Evolutionary conservation across 2,797 vertebrate genomes (phyloP).

Genomic region (Tachyglossus aculeatus): DNA sequence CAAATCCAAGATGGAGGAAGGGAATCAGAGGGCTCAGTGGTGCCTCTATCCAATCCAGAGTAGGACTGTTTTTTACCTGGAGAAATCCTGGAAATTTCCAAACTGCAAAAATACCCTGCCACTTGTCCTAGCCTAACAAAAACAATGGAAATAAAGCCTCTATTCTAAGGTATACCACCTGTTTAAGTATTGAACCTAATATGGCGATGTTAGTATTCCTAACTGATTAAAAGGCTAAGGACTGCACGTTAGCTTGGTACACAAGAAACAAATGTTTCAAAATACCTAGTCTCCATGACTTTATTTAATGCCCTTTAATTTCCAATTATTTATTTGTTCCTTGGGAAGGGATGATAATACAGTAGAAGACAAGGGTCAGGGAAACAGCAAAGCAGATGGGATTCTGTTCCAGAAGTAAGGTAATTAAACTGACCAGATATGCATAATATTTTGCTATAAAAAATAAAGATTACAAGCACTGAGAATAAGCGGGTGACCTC

Average conservation of each 20-base stretch:
- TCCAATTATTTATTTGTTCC: slow-evolving; percentile 64
- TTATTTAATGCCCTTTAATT: slow-evolving; percentile 52
- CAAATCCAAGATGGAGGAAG: no score
- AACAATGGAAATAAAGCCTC: no score
- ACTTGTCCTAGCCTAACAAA: no score
- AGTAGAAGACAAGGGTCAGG: slow-evolving; percentile 55
- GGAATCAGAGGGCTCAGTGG: no score
- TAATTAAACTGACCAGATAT: slow-evolving; percentile 63
- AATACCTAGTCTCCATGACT: slow-evolving; percentile 15
- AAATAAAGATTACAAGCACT: slow-evolving; percentile 19
- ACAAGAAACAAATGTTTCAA: not conserved
- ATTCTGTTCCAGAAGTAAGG: slow-evolving; percentile 35
- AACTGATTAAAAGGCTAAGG: not conserved
- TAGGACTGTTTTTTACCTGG: no score
- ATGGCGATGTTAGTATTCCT: no score
- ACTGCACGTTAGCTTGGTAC: not conserved
- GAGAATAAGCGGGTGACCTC: slow-evolving; percentile 39
- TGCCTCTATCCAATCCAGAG: no score
- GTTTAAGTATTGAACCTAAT: no score
- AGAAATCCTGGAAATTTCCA: no score
- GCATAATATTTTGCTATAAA: slow-evolving; percentile 56
- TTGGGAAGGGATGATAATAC: slow-evolving; percentile 39
- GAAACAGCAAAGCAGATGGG: slow-evolving; percentile 35
- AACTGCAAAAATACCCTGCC: no score
- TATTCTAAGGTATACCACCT: no score